Base-by-base conservation (phyloP, 2,797 vertebrate genomes). In the Furcifer pardalis region DNA sequence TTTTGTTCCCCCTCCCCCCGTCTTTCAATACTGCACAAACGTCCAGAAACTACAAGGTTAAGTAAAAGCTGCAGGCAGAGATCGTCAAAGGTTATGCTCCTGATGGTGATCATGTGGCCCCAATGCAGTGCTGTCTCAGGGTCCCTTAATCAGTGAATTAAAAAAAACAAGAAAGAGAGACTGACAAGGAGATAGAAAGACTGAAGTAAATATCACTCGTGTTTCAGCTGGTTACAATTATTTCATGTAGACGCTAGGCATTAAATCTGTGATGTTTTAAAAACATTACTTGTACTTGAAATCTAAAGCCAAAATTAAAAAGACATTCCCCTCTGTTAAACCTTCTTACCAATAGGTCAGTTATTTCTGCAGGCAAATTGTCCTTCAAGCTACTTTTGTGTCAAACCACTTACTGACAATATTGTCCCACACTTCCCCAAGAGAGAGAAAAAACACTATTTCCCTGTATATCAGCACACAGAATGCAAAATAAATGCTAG, bases 21-120 rank as follows among this genome's bases (percentile, higher is more conserved):
- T 93, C 96, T 95, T 95, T 96, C 96, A 97, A 97, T 97, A 97
- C 96, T 97, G 96, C 96, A 96, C 96, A 95, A 96, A 97, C 85
- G 94, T 96, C 96, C 96, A 96, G 95, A 97, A 97, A 96, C 96
- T 96, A 96, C 95, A 95, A 95, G 94, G 95, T 96, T 96, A 96
- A 94, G 94, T 95, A 95, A 96, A 95, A 95, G 95, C 95, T 94
- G 95, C 96, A 95, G 94, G 94, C 94, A 92, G 94, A 95, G 93
- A 94, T 95, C 93, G 95, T 94, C 93, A 95, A 94, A 95, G 94
- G 94, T 92, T 91, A 94, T 81, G 92, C 94, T 95, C 94, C 93
- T 87, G 93, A 92, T 92, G 94, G 92, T 95, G 94, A 93, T 92
- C 91, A 88, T 94, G 93, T 92, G 95, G 95, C 93, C 95, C 94